Evolutionary conservation across 1,140 invertebrate genomes (phyloP), one percentile per base, ranked within the genome.

Genomic region (Arion vulgaris): DNA sequence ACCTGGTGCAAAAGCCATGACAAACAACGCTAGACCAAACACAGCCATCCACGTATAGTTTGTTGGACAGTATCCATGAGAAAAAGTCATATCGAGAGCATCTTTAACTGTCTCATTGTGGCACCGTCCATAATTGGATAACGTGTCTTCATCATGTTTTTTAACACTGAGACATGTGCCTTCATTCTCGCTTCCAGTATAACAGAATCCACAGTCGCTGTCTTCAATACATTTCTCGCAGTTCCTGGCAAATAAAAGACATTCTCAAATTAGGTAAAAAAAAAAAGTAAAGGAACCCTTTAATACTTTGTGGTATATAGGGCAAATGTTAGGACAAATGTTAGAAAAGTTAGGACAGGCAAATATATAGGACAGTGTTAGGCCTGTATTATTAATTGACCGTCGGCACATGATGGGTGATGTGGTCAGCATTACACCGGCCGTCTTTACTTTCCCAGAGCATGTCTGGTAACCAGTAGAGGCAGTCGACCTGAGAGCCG

Each of bases 1-100:
- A 93, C 93, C 94, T 86, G 93, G 93, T 45, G 93, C 93, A 89
- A 94, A 94, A 57, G 91, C 93, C 66, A 94, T 85, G 23, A 94
- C 89, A 82, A 94, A 94, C 5, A 93, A 57, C 0, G 91, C 88
- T 41, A 94, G 87, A 36, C 93, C 94, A 13, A 93, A 38, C 1
- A 94, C 89, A 4, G 92, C 92, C 86, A 94, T 90, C 93, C 93
- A 94, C 0, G 91, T 85, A 83, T 93, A 94, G 36, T 89, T 72
- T 26, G 93, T 92, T 4, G 94, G 94, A 87, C 94, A 94, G 89
- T 90, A 94, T 34, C 92, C 90, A 74, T 90, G 87, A 9, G 93
- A 90, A 92, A 92, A 94, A 5, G 74, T 85, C 28, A 78, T 53
- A 32, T 51, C 53, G 0, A 80, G 49, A 28, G 86, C 82, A n/a